Percentiles rank a stretch among this genome's conserved stretches.
Conservation (phyloP, 2,888 invertebrate genomes). For the Aphrophora alni region DNA sequence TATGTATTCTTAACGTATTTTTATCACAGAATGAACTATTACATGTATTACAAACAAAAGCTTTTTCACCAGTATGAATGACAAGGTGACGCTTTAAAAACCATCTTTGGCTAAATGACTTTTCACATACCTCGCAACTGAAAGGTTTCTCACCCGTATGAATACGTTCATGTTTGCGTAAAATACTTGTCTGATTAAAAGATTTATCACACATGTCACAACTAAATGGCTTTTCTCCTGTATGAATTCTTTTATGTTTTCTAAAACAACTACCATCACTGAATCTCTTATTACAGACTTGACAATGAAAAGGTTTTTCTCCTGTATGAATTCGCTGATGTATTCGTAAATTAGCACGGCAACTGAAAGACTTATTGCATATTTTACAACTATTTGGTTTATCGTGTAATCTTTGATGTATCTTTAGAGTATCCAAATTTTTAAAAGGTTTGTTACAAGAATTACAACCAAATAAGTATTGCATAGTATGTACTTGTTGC, state of each 20-base stretch:
- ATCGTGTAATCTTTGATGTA: conserved; percentile 8
- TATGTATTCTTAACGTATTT: conserved; percentile 28
- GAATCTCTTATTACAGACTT: conserved; percentile 27
- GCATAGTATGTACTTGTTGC: background rate
- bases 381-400: conserved; percentile 23
- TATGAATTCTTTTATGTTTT: conserved; percentile 27
- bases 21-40: conserved; percentile 24
- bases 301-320: conserved; percentile 32
- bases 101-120: conserved; percentile 25
- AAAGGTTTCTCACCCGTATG: conserved; percentile 29
- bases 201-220: conserved; percentile 31
- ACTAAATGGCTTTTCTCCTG: conserved; percentile 28
- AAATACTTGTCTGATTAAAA: conserved; percentile 22
- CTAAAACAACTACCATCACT: conserved; percentile 25
- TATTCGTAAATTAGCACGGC: conserved; percentile 17
- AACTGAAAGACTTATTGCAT: conserved; percentile 31
- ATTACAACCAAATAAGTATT: background rate
- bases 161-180: conserved; percentile 27
- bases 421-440: background rate
- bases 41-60: conserved; percentile 18
- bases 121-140: conserved; percentile 26
- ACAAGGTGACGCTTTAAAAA: conserved; percentile 26
- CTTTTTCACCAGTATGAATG: conserved; percentile 26
- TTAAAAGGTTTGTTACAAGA: conserved; percentile 6
- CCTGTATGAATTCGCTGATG: conserved; percentile 26